A percentile compares a stretch with the other conserved stretches of the same genome.
phyloP scores from a whole-genome alignment of 1,140 invertebrate genomes.

The Phortica variegata region DNA sequence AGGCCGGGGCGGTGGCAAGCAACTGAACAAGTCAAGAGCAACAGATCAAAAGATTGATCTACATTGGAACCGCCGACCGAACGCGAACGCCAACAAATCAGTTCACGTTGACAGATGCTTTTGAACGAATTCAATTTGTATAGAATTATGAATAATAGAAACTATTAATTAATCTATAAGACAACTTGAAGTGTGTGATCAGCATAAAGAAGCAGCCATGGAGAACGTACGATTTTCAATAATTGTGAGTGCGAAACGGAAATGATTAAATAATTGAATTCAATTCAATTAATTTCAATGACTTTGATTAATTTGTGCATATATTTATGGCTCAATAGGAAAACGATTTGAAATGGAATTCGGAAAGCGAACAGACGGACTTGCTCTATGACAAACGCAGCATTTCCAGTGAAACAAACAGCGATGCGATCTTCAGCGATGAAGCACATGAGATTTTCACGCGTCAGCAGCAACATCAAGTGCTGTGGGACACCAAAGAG shows the following conservation, averaged over 20 bases:
- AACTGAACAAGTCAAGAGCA: too few species aligned
- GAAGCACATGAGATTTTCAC: slow-evolving; percentile 48
- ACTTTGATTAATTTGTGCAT: slow-evolving; percentile 11
- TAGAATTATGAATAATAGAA: slow-evolving; percentile 3
- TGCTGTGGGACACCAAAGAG: slow-evolving; percentile 56
- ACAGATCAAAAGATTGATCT: too few species aligned
- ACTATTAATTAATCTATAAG: slow-evolving; percentile 34
- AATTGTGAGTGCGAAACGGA: slow-evolving; percentile 38
- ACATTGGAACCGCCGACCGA: too few species aligned
- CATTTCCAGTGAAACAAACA: slow-evolving; percentile 59
- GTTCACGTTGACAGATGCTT: too few species aligned
- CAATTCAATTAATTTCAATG: background rate
- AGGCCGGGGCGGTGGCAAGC: background rate
- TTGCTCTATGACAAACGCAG: slow-evolving; percentile 51
- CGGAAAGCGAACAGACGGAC: slow-evolving; percentile 40
- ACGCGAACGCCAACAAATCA: too few species aligned
- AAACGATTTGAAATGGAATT: slow-evolving; percentile 53
- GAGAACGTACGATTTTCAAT: slow-evolving; percentile 56
- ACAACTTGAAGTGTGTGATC: slow-evolving; percentile 31
- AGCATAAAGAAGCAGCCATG: slow-evolving; percentile 30
- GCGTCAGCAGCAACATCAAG: slow-evolving; percentile 45
- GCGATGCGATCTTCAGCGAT: slow-evolving; percentile 51
- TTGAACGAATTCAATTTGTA: slow-evolving; percentile 1
- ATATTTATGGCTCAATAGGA: slow-evolving; percentile 43
- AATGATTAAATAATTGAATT: background rate